Percentiles rank a stretch among this genome's conserved stretches.
Conservation (phyloP, 2,888 invertebrate genomes). For the Matsumyia berberina region DNA sequence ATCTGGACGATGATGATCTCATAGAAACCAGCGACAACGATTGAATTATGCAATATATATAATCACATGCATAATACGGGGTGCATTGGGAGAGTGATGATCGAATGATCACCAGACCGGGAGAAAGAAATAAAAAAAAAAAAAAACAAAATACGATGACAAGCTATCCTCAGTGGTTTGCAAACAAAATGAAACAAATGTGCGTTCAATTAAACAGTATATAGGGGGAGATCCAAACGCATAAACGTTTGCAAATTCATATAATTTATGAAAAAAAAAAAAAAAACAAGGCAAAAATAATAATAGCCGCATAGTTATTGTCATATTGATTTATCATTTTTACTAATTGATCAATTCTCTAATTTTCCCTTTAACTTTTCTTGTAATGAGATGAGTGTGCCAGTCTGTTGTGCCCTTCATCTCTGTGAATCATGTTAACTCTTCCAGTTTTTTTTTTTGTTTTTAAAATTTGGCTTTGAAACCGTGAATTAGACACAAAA, state of each 20-base stretch:
- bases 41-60: constrained; percentile 77
- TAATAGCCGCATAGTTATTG: constrained; percentile 57
- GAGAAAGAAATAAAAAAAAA: constrained; percentile 10
- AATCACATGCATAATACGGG: constrained; percentile 10
- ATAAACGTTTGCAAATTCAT: constrained; percentile 69
- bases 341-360: constrained; percentile 18
- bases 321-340: constrained; percentile 26
- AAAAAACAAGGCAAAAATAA: constrained; percentile 39
- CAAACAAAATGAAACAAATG: constrained; percentile 58
- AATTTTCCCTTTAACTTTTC: constrained; percentile 4
- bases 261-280: constrained; percentile 38
- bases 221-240: constrained; percentile 29
- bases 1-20: constrained; percentile 82
- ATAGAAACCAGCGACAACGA: constrained; percentile 82
- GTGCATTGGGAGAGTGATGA: constrained; percentile 47
- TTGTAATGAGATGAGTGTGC: constrained; percentile 5
- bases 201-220: constrained; percentile 61
- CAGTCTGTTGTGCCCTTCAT: background rate
- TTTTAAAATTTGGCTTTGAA: constrained; percentile 4
- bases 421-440: constrained; percentile 9
- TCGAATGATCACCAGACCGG: constrained; percentile 41
- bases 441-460: constrained; percentile 18
- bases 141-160: constrained; percentile 52
- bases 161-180: constrained; percentile 71
- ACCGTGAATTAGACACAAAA: constrained; percentile 6